Percentiles rank a stretch among this genome's conserved stretches.
Evolutionary conservation across 1,140 invertebrate genomes (phyloP).

Genomic region (Heliothis virescens): DNA sequence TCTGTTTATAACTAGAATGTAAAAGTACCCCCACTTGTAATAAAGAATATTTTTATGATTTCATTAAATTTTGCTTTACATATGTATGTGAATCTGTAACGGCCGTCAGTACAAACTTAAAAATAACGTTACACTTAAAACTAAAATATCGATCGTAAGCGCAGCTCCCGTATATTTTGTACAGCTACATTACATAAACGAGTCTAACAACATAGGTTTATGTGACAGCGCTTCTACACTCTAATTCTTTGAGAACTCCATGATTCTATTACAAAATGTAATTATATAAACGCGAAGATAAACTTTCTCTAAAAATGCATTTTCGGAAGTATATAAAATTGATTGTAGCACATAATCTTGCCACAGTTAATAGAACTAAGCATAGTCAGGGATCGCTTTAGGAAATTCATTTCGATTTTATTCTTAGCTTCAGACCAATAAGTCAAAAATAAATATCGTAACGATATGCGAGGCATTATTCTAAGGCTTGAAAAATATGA

Average conservation of each 20-base stretch:
- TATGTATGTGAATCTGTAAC: not conserved
- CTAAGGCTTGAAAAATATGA: no score
- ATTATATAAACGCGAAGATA: no score
- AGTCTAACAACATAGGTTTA: conserved; percentile 8
- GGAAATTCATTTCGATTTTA: not conserved
- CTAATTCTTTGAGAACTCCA: not conserved
- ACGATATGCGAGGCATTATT: no score
- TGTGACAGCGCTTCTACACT: conserved; percentile 1
- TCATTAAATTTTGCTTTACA: not conserved
- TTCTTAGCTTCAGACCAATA: not conserved
- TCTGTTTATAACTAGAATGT: not conserved
- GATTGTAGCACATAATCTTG: no score
- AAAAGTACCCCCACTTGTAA: not conserved
- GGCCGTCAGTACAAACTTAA: not conserved
- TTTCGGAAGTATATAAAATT: no score
- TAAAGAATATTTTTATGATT: not conserved
- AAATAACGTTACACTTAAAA: conserved; percentile 30
- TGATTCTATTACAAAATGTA: no score
- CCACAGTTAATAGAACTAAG: no score
- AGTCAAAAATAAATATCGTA: no score
- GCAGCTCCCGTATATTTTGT: conserved; percentile 46
- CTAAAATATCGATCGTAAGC: conserved; percentile 27
- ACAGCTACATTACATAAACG: conserved; percentile 39
- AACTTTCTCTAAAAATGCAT: no score
- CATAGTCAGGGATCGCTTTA: no score